phyloP scores from a whole-genome alignment of 2,888 invertebrate genomes.

The Cataglyphis albicans region DNA sequence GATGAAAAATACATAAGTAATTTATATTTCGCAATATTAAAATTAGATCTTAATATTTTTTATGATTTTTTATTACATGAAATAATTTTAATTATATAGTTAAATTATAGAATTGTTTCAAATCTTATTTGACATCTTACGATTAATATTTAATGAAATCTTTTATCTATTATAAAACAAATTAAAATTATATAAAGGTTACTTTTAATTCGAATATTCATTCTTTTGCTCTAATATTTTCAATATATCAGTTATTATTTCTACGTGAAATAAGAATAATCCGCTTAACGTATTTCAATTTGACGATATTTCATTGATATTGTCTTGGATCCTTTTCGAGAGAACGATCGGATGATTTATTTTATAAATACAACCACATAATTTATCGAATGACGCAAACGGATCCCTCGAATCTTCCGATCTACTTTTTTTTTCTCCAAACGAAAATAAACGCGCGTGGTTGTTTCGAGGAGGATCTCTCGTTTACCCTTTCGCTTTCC shows the following conservation, averaged over 20 bases:
- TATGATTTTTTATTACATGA: neutral
- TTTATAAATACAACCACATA: constrained; percentile 50
- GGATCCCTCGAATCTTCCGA: constrained; percentile 45
- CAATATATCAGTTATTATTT: constrained; percentile 23
- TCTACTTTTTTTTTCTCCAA: constrained; percentile 10
- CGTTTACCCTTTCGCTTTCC: constrained; percentile 39
- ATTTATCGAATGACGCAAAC: constrained; percentile 53
- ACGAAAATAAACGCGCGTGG: constrained; percentile 43
- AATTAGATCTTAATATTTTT: neutral
- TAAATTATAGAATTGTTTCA: neutral
- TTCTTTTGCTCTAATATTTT: neutral
- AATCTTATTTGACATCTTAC: neutral
- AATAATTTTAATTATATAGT: neutral
- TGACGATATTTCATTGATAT: neutral
- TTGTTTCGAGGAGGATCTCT: constrained; percentile 36
- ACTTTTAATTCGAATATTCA: neutral
- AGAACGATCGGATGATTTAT: constrained; percentile 38
- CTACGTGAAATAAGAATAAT: constrained; percentile 7
- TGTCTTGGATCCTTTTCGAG: neutral
- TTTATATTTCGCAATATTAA: neutral
- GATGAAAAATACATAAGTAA: neutral
- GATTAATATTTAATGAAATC: neutral
- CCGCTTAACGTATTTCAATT: constrained; percentile 31
- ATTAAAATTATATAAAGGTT: neutral
- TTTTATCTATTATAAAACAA: neutral